Conservation (phyloP, 1,140 invertebrate genomes). For the Marisa cornuarietis region DNA sequence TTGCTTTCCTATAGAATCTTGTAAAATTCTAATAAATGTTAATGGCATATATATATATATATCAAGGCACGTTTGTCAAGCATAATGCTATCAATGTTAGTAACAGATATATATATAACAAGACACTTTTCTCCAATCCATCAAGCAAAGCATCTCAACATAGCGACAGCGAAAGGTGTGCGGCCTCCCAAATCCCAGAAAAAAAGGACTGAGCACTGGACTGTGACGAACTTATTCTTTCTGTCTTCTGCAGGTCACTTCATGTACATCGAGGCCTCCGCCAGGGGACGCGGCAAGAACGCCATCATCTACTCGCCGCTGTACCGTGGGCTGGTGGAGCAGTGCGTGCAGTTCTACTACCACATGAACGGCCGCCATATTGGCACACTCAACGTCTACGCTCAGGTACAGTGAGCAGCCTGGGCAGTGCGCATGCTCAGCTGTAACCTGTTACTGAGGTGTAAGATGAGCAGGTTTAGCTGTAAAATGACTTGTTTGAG, state of each 20-base stretch:
- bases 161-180: not conserved
- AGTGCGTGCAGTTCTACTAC: constrained; percentile 61
- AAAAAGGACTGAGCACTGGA: not conserved
- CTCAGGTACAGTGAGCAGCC: constrained; percentile 38
- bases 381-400: constrained; percentile 61
- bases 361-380: constrained; percentile 60
- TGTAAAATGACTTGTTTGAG: too few species aligned
- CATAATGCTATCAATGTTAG: too few species aligned
- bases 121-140: not conserved
- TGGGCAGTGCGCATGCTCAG: not conserved
- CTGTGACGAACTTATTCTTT: not conserved
- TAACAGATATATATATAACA: too few species aligned
- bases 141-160: not conserved
- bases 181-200: not conserved
- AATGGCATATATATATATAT: too few species aligned
- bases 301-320: constrained; percentile 51
- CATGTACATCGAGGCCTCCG: constrained; percentile 56
- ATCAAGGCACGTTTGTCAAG: too few species aligned
- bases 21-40: too few species aligned
- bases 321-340: constrained; percentile 48
- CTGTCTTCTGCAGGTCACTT: constrained; percentile 47
- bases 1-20: too few species aligned
- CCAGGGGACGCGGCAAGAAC: constrained; percentile 41
- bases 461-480: not conserved
- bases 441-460: not conserved